Base-by-base conservation (phyloP, 2,113 vertebrate genomes). In the Tylochromis polylepis region DNA sequence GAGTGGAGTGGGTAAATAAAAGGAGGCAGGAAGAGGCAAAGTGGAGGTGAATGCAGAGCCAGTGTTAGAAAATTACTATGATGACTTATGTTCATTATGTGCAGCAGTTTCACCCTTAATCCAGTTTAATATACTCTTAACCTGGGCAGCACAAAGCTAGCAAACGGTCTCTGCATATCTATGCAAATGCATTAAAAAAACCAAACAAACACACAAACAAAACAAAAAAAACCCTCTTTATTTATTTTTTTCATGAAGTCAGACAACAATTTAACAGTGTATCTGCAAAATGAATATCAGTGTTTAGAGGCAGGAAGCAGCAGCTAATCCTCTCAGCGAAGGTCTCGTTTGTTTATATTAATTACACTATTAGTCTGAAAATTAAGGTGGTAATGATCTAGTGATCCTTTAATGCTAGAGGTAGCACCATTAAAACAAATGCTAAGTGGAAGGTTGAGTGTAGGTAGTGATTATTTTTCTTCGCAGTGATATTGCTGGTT, bases 261-360 rank as follows among this genome's bases (percentile, higher is more conserved):
- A 8, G 12, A 1, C 15, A 29, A 34, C 18, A 70, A 58, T 41
- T 43, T 46, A 62, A 60, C 57, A 78, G 24, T 29, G 56, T 9
- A 58, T 51, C 51, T n/a, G n/a, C 16, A 38, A 87, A 85, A 77
- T 51, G 2, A 38, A 34, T 22, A 55, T 22, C 58, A 46, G 53
- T 24, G 38, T 65, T 88, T 10, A 58, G 49, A 86, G 31, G 55
- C 65, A 75, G 58, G 27, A 46, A 16, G 41, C 20, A 70, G 53
- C 31, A 43, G 80, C 53, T 75, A 53, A 80, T 88, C 55, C 38
- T 60, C 81, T 75, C 77, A 49, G 58, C 1, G 12, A 86, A 83
- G 80, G 83, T 67, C 83, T 77, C 9, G n/a, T 70, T 78, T 91
- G 83, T 86, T 88, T 77, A 65, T 88, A 84, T 79, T 84, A 62